Percentiles rank a stretch among this genome's conserved stretches.
phyloP scores from a whole-genome alignment of 2,888 invertebrate species.

The Caenorhabditis sp. region DNA sequence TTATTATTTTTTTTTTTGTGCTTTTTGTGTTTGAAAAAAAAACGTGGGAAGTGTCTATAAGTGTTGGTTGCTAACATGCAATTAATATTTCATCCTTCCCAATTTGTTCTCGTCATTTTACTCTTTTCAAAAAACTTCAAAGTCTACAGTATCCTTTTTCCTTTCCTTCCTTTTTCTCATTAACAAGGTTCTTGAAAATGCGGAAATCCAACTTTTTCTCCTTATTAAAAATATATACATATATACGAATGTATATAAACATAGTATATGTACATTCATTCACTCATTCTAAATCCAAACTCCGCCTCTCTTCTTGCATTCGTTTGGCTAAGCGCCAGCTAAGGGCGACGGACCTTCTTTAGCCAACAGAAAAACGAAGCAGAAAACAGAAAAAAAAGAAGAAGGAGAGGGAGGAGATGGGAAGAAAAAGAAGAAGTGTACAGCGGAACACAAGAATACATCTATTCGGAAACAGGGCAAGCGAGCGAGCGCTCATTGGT shows the following conservation, averaged over 20 bases:
- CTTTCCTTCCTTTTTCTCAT: background rate
- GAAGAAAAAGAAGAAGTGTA: background rate
- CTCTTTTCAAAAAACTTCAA: background rate
- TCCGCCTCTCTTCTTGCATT: background rate
- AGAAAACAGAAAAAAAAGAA: background rate
- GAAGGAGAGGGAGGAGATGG: background rate
- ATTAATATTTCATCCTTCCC: background rate
- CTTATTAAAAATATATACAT: background rate
- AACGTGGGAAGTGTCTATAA: background rate
- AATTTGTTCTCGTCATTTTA: background rate
- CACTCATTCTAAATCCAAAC: background rate
- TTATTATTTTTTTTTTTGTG: background rate
- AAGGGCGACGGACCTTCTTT: background rate
- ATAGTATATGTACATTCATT: background rate
- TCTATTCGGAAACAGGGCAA: background rate
- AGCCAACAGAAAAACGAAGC: too few species aligned
- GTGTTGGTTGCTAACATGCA: background rate
- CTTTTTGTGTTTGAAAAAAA: too few species aligned
- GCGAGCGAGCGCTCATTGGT: background rate
- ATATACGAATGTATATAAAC: background rate
- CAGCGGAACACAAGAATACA: slow-evolving; percentile 1
- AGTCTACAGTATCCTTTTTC: background rate
- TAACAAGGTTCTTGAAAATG: background rate
- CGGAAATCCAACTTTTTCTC: background rate
- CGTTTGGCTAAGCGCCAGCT: background rate